Evolutionary conservation across 2,113 vertebrate species (phyloP).

Genomic region (Siniperca chuatsi): DNA sequence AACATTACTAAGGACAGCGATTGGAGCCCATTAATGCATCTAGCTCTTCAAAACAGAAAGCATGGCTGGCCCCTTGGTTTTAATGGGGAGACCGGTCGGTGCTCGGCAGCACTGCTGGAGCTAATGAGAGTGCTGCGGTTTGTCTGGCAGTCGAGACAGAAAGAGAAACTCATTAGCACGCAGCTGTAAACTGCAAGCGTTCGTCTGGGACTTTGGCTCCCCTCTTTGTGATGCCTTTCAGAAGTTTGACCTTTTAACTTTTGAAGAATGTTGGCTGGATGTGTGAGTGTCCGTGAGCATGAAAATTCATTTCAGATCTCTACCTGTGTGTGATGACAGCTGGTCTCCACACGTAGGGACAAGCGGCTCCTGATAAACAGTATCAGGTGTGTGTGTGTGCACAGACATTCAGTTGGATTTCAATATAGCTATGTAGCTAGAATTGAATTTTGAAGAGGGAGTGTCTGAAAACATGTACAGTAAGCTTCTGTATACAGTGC

Average conservation of each 20-base stretch:
- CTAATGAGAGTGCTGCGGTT: conserved; percentile 36
- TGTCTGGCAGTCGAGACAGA: not conserved
- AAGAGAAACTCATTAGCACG: conserved; percentile 34
- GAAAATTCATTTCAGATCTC: conserved; percentile 13
- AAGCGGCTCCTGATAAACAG: conserved; percentile 24
- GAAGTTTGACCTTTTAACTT: conserved; percentile 9
- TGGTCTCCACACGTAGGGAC: conserved; percentile 19
- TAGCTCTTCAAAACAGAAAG: not conserved
- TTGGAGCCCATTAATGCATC: not conserved
- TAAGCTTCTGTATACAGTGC: not conserved
- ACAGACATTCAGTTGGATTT: not conserved
- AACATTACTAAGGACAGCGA: not conserved
- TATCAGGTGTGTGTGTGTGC: not conserved
- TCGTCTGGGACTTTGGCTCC: conserved; percentile 19
- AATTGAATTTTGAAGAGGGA: not conserved
- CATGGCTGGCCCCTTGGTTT: not conserved
- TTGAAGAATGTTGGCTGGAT: conserved; percentile 20
- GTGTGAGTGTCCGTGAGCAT: not conserved
- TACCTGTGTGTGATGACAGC: conserved; percentile 36
- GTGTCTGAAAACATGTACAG: not conserved
- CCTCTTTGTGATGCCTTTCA: not conserved
- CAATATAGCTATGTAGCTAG: not conserved
- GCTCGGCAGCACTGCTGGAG: conserved; percentile 6
- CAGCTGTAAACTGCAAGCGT: conserved; percentile 20
- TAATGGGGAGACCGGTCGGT: not conserved